Conservation (phyloP, 2,888 invertebrate genomes). For the Nephrotoma appendiculata region DNA sequence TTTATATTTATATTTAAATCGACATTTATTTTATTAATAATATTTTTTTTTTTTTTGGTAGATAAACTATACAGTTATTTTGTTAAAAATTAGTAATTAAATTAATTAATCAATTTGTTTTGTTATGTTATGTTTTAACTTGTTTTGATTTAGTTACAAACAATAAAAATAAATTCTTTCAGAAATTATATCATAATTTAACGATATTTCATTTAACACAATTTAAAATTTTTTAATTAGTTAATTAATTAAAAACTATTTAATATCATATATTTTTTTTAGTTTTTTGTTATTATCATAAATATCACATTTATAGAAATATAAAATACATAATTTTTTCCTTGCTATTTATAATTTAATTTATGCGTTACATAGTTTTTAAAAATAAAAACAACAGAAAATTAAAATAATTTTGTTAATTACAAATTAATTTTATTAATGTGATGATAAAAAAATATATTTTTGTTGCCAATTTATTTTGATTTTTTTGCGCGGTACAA, state of each 20-base stretch:
- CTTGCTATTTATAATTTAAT: not conserved
- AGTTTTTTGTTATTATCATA: slow-evolving; percentile 4
- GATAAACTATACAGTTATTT: not conserved
- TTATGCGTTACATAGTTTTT: not conserved
- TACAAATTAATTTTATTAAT: not conserved
- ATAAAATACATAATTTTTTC: slow-evolving; percentile 3
- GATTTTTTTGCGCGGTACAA: not conserved
- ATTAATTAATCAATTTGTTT: not conserved
- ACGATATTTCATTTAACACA: not conserved
- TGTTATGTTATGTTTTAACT: not conserved
- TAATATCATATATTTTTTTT: not conserved
- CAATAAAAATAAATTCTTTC: not conserved
- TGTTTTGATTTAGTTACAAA: not conserved
- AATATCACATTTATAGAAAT: slow-evolving; percentile 5
- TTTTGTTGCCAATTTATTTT: not conserved
- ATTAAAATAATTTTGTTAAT: not conserved
- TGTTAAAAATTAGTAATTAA: not conserved
- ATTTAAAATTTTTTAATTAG: not conserved
- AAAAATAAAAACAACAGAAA: not conserved
- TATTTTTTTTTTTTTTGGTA: not conserved
- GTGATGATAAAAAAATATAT: not conserved
- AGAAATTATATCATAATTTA: not conserved
- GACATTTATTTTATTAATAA: not conserved
- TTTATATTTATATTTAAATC: not conserved
- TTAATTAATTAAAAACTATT: not conserved